phyloP scores from a whole-genome alignment of 2,113 vertebrate species.

The Pterocles gutturalis region DNA sequence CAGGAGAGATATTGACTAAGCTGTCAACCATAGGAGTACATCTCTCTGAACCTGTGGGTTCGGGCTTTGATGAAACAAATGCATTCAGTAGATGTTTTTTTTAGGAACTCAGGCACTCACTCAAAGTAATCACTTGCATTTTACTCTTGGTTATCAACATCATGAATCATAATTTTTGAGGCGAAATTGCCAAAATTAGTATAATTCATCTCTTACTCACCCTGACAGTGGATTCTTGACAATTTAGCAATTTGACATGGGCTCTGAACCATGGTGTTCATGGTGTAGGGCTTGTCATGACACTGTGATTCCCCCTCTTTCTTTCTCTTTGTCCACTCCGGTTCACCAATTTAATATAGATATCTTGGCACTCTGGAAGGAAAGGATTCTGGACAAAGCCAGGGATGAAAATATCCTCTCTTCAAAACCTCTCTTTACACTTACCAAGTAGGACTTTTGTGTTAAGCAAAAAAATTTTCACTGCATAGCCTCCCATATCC shows the following conservation, averaged over 20 bases:
- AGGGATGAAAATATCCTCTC: background rate
- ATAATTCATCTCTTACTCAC: background rate
- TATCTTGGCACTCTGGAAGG: background rate
- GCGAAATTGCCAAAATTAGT: background rate
- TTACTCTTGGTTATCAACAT: background rate
- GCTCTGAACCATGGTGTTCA: background rate
- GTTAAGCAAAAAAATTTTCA: background rate
- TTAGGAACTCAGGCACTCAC: background rate
- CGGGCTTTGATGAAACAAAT: slow-evolving; percentile 53
- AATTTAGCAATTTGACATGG: background rate
- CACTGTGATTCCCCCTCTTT: background rate
- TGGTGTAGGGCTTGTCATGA: background rate
- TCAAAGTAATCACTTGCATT: background rate
- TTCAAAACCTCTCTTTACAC: background rate
- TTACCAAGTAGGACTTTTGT: background rate
- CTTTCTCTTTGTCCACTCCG: background rate
- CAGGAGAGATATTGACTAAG: slow-evolving; percentile 56
- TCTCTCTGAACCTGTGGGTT: slow-evolving; percentile 39
- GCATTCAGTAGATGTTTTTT: background rate
- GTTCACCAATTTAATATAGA: background rate
- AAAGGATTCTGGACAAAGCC: background rate
- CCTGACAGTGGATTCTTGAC: background rate
- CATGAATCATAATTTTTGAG: background rate
- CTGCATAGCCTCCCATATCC: background rate
- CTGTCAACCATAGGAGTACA: slow-evolving; percentile 44